These are phyloP conservation scores for Nymphalis io DNA, from an alignment of 1,140 invertebrate genomes.

Conservation along the genomic window DNA sequence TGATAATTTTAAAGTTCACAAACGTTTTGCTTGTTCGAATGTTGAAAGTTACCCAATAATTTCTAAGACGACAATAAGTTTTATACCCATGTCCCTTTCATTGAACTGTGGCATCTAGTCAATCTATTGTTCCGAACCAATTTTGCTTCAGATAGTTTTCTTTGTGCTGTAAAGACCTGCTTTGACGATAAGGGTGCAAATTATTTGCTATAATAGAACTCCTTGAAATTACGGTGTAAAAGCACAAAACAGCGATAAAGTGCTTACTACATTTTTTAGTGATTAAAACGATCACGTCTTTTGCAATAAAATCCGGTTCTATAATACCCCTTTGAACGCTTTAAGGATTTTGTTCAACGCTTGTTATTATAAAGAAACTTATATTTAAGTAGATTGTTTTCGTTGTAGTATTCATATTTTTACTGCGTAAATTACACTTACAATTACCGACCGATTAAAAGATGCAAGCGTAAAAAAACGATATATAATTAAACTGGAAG, in stretches of 20 bases:
- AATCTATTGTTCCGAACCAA: conserved; percentile 38
- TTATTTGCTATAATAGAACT: conserved; percentile 42
- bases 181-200: conserved; percentile 42
- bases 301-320: background rate
- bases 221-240: conserved; percentile 31
- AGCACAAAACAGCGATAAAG: conserved; percentile 6
- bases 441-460: too few species aligned
- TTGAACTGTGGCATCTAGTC: conserved; percentile 15
- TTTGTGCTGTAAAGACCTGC: conserved; percentile 41
- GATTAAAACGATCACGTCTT: conserved; percentile 24
- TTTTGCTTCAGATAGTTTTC: conserved; percentile 36
- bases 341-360: background rate
- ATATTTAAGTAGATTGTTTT: background rate
- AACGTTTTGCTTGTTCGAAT: background rate
- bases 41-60: conserved; percentile 9
- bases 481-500: too few species aligned
- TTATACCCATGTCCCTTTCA: conserved; percentile 9
- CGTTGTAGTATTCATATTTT: background rate
- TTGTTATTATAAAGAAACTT: conserved; percentile 2
- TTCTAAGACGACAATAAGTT: conserved; percentile 3
- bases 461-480: too few species aligned
- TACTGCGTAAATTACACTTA: too few species aligned
- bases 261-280: conserved; percentile 12
- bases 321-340: conserved; percentile 4
- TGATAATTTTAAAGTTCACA: conserved; percentile 2